phyloP scores from a whole-genome alignment of 2,113 vertebrate genomes.

The Cinclus mexicanus region DNA sequence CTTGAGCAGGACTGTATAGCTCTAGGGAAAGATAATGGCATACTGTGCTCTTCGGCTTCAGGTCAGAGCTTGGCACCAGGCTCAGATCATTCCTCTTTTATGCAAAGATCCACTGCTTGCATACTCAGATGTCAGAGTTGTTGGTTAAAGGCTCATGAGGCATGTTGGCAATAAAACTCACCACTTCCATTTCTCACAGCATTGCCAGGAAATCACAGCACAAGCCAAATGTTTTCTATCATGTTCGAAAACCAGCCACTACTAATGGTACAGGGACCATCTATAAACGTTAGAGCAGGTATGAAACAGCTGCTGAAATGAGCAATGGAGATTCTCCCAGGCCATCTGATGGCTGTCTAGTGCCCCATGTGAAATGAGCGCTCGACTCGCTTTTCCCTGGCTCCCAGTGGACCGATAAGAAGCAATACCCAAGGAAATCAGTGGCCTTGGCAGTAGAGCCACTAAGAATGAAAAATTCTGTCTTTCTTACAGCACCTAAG shows the following conservation, averaged over 20 bases:
- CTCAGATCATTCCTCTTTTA: background rate
- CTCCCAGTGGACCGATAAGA: background rate
- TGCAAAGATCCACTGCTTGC: background rate
- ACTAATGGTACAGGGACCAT: background rate
- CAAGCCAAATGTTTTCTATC: background rate
- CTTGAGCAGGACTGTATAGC: background rate
- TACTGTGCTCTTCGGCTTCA: slow-evolving; percentile 8
- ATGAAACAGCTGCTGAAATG: background rate
- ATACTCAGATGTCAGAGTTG: background rate
- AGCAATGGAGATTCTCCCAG: background rate
- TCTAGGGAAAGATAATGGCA: slow-evolving; percentile 23
- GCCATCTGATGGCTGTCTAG: background rate
- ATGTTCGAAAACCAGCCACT: background rate
- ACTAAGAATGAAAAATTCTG: background rate
- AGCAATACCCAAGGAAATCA: background rate
- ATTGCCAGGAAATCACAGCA: background rate
- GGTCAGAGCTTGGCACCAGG: background rate
- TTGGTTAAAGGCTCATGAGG: background rate
- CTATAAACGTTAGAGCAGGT: background rate
- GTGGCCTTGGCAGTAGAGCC: background rate
- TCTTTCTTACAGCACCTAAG: background rate
- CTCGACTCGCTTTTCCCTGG: background rate
- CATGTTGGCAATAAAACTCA: background rate
- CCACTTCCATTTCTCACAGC: background rate
- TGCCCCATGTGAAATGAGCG: background rate